A percentile compares a stretch with the other conserved stretches of the same genome.
phyloP scores from a whole-genome alignment of 2,113 vertebrate species.

The Axis porcinus region DNA sequence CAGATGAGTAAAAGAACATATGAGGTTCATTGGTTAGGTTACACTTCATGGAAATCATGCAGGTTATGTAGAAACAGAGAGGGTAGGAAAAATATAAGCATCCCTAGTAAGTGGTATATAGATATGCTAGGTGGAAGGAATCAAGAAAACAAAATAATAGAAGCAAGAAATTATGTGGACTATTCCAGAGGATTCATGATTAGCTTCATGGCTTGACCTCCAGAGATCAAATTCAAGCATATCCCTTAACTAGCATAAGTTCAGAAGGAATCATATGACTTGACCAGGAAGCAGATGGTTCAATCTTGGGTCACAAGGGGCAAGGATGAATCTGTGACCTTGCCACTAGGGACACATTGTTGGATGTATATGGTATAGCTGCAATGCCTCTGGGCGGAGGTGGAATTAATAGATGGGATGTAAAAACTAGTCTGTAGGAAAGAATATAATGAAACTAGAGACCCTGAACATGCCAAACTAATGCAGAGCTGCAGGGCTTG shows the following conservation, averaged over 20 bases:
- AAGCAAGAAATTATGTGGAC: background rate
- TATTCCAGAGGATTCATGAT: background rate
- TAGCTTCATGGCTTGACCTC: background rate
- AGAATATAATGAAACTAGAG: slow-evolving; percentile 45
- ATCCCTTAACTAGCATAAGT: background rate
- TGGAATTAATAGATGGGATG: slow-evolving; percentile 54
- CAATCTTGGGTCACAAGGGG: background rate
- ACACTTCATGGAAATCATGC: background rate
- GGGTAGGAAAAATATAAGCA: background rate
- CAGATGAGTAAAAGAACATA: background rate
- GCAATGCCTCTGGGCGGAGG: background rate
- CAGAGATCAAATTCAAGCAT: background rate
- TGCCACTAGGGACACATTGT: background rate
- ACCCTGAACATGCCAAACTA: slow-evolving; percentile 43
- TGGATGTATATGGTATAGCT: background rate
- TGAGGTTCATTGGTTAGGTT: background rate
- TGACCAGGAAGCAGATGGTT: background rate
- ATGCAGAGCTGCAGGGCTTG: slow-evolving; percentile 60
- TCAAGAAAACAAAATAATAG: background rate
- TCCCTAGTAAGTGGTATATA: background rate
- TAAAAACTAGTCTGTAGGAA: slow-evolving; percentile 29
- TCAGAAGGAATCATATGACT: background rate
- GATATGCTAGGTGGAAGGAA: background rate
- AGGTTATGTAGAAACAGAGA: background rate
- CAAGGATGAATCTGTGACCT: background rate